These are phyloP conservation scores for Ophion obscuratus DNA, from an alignment of 2,888 invertebrate genomes.

Conservation along the genomic window DNA sequence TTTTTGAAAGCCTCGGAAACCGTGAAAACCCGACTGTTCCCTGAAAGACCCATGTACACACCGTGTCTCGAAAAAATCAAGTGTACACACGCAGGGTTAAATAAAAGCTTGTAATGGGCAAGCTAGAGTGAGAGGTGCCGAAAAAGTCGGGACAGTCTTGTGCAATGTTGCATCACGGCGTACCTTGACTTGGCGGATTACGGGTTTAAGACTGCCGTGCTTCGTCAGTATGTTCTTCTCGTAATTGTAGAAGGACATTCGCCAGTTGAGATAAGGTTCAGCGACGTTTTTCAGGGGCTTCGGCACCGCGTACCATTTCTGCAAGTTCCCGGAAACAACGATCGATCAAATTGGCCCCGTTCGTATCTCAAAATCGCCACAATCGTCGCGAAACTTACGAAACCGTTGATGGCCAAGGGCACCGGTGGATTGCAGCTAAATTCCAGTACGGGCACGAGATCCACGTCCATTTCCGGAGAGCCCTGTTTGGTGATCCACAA, in stretches of 20 bases:
- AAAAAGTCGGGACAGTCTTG: too few species aligned
- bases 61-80: too few species aligned
- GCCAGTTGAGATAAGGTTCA: conserved; percentile 84
- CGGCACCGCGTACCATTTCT: conserved; percentile 85
- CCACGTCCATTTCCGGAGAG: conserved; percentile 83
- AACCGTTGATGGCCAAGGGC: conserved; percentile 42
- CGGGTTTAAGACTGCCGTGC: conserved; percentile 77
- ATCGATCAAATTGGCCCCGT: not conserved
- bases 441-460: conserved; percentile 86
- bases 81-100: too few species aligned
- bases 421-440: conserved; percentile 84
- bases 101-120: not conserved
- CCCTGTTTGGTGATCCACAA: conserved; percentile 82
- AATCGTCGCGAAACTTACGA: conserved; percentile 19
- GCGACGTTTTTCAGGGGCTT: conserved; percentile 76
- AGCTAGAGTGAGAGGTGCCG: not conserved
- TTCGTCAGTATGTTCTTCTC: conserved; percentile 84
- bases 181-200: conserved; percentile 77
- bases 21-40: too few species aligned
- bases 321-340: conserved; percentile 68
- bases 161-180: too few species aligned
- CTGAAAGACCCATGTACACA: too few species aligned
- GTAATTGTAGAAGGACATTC: conserved; percentile 86
- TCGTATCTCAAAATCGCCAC: not conserved
- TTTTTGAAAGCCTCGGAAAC: too few species aligned